Base-by-base conservation (phyloP, 2,888 invertebrate genomes). In the Cacoxenus indagator region DNA sequence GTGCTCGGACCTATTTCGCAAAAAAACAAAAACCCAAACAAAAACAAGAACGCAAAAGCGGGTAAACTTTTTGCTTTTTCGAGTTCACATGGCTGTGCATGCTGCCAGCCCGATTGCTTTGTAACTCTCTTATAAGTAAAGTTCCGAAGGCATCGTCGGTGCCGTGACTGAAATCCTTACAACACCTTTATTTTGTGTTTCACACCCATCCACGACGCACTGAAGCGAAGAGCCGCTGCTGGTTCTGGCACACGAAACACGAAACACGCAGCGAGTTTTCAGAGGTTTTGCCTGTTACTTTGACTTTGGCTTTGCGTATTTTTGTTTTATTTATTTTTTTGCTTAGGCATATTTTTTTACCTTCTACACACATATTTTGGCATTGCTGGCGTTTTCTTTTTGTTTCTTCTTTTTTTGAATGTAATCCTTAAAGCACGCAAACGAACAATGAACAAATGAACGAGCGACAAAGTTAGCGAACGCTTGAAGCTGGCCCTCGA, bases 341-440 rank as follows among this genome's bases (percentile, higher is more conserved):
- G 14, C 5, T 59, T 65, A 26, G 46, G 19, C 61, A 4, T 24
- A 11, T 6, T 14, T n/a, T 11, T 43, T 51, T n/a, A 27, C 22
- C 64, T 66, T 45, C 27, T 67, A 46, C 19, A 26, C 17, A 29
- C 31, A 46, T 59, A 8, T 46, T 46, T 1, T 46, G 6, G 48
- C 72, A 46, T 68, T 78, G 75, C 81, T 73, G 75, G 74, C 77
- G 75, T 76, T 78, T 77, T 74, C 69, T 70, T 72, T 62, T 9
- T 77, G 74, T 74, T 67, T 64, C 68, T 68, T 64, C 68, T 69
- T 73, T 78, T 78, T 81, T 80, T 82, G 79, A 81, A 78, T 81
- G 82, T 82, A 81, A 81, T 81, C 81, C 80, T 82, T 77, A 75
- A 81, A 82, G 83, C 83, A 82, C 79, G 81, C 79, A 73, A 81